Percentiles rank a stretch among this genome's conserved stretches.
These are phyloP conservation scores for Bombus fervidus DNA, from an alignment of 1,140 invertebrate genomes.

Conservation along the genomic window DNA sequence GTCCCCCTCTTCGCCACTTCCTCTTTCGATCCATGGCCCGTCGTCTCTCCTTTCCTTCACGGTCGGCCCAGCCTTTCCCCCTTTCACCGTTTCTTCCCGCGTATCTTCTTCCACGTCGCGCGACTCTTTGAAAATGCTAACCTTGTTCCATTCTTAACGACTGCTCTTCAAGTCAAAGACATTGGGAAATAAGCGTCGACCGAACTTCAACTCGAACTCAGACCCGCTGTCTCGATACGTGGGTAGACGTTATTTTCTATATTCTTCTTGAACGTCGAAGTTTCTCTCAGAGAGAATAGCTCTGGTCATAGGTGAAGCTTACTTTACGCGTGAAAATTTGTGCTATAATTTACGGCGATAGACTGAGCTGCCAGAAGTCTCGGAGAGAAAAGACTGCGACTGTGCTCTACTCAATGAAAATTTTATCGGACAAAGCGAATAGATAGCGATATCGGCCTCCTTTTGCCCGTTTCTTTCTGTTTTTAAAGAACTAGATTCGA, in stretches of 20 bases:
- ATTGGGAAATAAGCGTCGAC: constrained; percentile 10
- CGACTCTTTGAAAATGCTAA: constrained; percentile 36
- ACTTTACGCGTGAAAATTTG: not conserved
- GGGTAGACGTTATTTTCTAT: not conserved
- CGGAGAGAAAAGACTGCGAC: not conserved
- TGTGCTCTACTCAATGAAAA: not conserved
- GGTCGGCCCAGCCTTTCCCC: not conserved
- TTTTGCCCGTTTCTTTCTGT: not conserved
- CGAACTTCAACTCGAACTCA: not conserved
- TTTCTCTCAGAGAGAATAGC: not conserved
- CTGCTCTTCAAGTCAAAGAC: constrained; percentile 8
- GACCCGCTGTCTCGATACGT: not conserved
- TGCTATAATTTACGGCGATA: not conserved
- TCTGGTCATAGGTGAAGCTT: not conserved
- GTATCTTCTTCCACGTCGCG: not conserved
- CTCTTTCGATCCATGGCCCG: not conserved
- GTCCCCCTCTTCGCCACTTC: not conserved
- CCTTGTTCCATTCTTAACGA: constrained; percentile 26
- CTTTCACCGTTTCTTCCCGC: not conserved
- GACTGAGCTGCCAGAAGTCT: not conserved
- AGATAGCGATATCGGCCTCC: constrained; percentile 35
- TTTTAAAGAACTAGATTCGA: constrained; percentile 26
- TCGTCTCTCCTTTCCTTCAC: not conserved
- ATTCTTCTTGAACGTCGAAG: not conserved
- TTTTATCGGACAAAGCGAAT: constrained; percentile 14